A percentile compares a stretch with the other conserved stretches of the same genome.
Conservation (phyloP, 2,113 vertebrate genomes). For the Ctenodactylus gundi region DNA sequence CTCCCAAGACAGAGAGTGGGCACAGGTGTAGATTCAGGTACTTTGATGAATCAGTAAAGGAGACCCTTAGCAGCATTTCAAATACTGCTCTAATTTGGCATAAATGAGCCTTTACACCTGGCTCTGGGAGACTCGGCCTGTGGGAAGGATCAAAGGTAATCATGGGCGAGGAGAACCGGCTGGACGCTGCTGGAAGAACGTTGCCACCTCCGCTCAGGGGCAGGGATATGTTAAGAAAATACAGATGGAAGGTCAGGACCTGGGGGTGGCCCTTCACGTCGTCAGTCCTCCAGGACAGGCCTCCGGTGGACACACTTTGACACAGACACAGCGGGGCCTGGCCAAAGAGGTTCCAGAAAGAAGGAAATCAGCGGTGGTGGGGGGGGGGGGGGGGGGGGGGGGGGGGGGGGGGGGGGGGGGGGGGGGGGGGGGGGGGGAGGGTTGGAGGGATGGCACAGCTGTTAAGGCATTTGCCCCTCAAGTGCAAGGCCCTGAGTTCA, state of each 20-base stretch:
- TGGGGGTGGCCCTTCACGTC: not conserved
- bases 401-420: no score
- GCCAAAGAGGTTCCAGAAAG: not conserved
- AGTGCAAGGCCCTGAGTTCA: no score
- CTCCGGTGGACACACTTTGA: not conserved
- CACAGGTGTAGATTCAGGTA: not conserved
- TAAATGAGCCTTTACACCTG: not conserved
- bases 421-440: no score
- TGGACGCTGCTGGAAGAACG: not conserved
- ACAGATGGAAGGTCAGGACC: not conserved
- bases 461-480: no score
- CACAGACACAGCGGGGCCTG: not conserved
- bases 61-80: not conserved
- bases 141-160: not conserved
- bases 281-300: not conserved
- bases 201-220: not conserved
- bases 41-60: conserved; percentile 28
- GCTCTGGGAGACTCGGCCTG: not conserved
- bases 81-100: not conserved
- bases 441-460: no score
- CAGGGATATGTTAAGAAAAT: not conserved
- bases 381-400: no score
- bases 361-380: no score
- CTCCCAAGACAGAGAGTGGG: not conserved
- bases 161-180: not conserved